Evolutionary conservation across 2,888 invertebrate genomes (phyloP).

Genomic region (Neoaliturus tenellus): DNA sequence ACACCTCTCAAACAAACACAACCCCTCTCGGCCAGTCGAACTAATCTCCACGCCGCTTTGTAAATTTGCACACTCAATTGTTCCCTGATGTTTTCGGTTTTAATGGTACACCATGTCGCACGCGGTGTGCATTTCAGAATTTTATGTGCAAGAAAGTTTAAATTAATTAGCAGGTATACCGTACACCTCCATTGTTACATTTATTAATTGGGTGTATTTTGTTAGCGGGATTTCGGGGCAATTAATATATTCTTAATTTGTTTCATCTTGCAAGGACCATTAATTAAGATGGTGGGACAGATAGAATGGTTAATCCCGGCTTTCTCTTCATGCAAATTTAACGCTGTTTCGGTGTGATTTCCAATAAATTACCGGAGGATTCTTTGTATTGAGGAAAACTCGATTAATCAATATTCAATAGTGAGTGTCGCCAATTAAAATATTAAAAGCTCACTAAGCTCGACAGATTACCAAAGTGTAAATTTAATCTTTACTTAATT

Average conservation of each 20-base stretch:
- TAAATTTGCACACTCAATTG: slow-evolving; percentile 26
- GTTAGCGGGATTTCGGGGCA: not conserved
- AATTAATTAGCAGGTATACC: too few species aligned
- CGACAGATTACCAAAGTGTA: not conserved
- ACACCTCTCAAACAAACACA: slow-evolving; percentile 48
- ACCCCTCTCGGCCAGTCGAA: not conserved
- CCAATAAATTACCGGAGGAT: slow-evolving; percentile 6
- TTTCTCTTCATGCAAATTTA: slow-evolving; percentile 13
- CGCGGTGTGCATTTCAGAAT: not conserved
- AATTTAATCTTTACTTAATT: too few species aligned
- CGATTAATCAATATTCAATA: not conserved
- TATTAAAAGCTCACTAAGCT: not conserved
- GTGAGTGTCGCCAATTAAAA: not conserved
- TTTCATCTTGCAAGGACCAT: slow-evolving; percentile 17
- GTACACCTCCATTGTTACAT: not conserved
- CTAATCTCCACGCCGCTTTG: slow-evolving; percentile 14
- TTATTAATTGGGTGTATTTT: not conserved
- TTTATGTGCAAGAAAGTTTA: too few species aligned
- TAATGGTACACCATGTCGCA: not conserved
- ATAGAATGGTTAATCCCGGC: not conserved
- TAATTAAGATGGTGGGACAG: slow-evolving; percentile 35
- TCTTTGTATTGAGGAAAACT: not conserved
- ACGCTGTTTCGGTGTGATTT: slow-evolving; percentile 11
- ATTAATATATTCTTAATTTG: slow-evolving; percentile 31
- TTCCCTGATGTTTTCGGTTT: not conserved